Conservation (phyloP, 2,888 invertebrate species). For the Unio pictorum region DNA sequence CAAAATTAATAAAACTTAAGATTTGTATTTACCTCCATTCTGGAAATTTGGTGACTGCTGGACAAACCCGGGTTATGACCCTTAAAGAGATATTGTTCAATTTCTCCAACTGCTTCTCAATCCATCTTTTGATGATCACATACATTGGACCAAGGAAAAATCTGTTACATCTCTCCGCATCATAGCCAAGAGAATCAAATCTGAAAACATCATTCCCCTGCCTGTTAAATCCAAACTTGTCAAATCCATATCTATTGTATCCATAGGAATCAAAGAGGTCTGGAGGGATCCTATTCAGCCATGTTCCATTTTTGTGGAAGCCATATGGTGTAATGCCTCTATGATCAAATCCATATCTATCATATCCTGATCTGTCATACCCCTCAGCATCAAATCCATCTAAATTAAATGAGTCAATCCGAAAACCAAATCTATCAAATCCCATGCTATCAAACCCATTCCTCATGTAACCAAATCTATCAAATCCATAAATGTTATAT, state of each 20-base stretch:
- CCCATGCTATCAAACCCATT: constrained; percentile 63
- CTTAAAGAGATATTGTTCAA: constrained; percentile 40
- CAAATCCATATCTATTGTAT: constrained; percentile 59
- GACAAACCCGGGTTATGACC: constrained; percentile 54
- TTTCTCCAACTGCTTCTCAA: constrained; percentile 48
- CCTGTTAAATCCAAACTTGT: constrained; percentile 62
- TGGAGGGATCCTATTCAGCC: constrained; percentile 21
- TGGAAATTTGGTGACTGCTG: constrained; percentile 44
- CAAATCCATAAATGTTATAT: constrained; percentile 56
- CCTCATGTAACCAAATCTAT: constrained; percentile 57
- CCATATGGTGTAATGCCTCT: constrained; percentile 60
- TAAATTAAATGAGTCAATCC: constrained; percentile 59
- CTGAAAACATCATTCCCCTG: constrained; percentile 67
- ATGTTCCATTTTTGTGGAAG: constrained; percentile 51
- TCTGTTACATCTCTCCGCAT: constrained; percentile 58
- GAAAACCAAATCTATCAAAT: constrained; percentile 61
- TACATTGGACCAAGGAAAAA: constrained; percentile 64
- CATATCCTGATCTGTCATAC: constrained; percentile 63
- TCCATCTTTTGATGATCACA: constrained; percentile 57
- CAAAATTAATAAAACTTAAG: too few species aligned
- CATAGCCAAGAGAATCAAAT: constrained; percentile 60
- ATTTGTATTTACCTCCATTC: constrained; percentile 36
- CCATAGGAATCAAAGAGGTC: constrained; percentile 51
- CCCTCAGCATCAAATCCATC: constrained; percentile 66
- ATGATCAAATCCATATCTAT: constrained; percentile 65